Base-by-base conservation (phyloP, 2,888 invertebrate genomes). In the Cryptus viduatorius region DNA sequence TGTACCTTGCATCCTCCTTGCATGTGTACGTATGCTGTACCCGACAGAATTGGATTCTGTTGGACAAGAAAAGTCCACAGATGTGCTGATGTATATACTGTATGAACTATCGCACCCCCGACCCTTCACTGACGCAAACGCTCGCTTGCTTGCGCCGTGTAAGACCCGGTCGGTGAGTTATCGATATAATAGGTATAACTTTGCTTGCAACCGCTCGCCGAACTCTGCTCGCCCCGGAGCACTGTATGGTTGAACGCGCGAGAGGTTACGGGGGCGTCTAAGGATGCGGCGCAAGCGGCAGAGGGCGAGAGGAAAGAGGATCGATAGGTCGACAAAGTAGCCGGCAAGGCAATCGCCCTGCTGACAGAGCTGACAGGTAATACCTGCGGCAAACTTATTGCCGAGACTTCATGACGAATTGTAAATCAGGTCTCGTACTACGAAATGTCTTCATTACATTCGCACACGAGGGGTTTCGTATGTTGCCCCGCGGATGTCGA, bases 361-460 rank as follows among this genome's bases (percentile, higher is more conserved):
- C 84, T 87, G 90, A 88, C 86, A 86, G 69, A 82, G 59, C 72
- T 85, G 87, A 91, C 89, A 90, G 89, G 90, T 90, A 89, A 91
- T 91, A 91, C 89, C 86, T 68, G 86, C 68, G 86, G 83, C 82
- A 89, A 90, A 90, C 89, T 90, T 90, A 90, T 91, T 87, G 87
- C 72, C 50, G 10, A 44, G 72, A 59, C 76, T 76, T 80, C 87
- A 84, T 89, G 86, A 87, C 87, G 88, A 89, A 91, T 90, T 90
- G 88, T 87, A 89, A 89, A 91, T 89, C 90, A 81, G 85, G 87
- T 89, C 88, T 84, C 87, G 88, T 89, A 86, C 77, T 69, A 83
- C 79, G 86, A 87, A 89, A 89, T 73, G 86, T 88, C 89, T 89
- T 88, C 86, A 89, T 91, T 90, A 88, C 85, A 86, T 82, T 82